A percentile compares a stretch with the other conserved stretches of the same genome.
Evolutionary conservation across 2,888 invertebrate genomes (phyloP).

Genomic region (Galeopsomyia nigrocyanea): DNA sequence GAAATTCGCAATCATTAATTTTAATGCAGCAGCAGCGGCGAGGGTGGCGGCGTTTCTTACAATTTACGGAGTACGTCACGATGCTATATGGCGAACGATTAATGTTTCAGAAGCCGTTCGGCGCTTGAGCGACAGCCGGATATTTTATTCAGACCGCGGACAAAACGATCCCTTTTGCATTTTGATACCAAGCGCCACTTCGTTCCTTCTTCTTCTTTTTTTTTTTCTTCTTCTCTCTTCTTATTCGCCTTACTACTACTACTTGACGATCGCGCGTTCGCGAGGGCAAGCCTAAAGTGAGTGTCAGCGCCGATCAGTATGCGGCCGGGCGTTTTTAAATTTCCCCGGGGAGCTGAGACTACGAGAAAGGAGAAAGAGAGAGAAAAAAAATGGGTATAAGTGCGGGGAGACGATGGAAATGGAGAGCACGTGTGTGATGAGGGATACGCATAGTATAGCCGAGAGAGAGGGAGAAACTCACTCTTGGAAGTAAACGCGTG

Average conservation of each 20-base stretch:
- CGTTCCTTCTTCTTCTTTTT: neutral
- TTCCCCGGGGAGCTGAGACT: conserved; percentile 45
- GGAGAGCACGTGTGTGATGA: too few species aligned
- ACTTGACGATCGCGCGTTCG: conserved; percentile 31
- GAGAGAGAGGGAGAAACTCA: too few species aligned
- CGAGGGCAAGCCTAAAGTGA: conserved; percentile 23
- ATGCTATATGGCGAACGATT: conserved; percentile 29
- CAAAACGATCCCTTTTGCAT: conserved; percentile 12
- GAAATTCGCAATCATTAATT: too few species aligned
- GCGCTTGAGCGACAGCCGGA: conserved; percentile 38
- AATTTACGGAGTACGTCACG: neutral
- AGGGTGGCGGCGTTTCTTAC: too few species aligned
- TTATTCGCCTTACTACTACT: neutral
- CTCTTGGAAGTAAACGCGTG: too few species aligned
- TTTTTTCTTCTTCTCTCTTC: neutral
- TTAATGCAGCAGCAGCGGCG: too few species aligned
- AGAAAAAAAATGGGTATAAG: conserved; percentile 18
- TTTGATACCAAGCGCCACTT: conserved; percentile 1
- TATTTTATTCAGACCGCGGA: conserved; percentile 39
- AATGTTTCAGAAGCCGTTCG: conserved; percentile 36
- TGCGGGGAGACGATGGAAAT: conserved; percentile 1
- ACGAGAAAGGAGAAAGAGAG: neutral
- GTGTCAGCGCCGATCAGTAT: conserved; percentile 49
- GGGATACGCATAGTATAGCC: too few species aligned
- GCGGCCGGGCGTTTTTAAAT: conserved; percentile 51